Evolutionary conservation across 2,113 vertebrate species (phyloP).

Genomic region (Chionodraco myersi): DNA sequence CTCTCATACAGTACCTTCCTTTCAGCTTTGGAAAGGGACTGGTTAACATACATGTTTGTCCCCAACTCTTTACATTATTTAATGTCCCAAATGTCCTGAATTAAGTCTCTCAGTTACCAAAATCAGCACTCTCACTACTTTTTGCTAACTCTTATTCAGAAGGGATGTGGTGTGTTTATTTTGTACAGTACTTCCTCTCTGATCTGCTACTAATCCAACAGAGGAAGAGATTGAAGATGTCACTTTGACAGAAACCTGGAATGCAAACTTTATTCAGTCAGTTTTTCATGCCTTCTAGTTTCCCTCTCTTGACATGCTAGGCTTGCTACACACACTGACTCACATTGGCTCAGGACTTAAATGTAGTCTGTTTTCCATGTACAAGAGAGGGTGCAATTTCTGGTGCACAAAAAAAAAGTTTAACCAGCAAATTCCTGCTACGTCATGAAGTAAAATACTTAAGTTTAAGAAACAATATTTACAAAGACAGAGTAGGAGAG

Average conservation of each 20-base stretch:
- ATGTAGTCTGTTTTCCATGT: neutral
- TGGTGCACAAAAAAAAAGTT: neutral
- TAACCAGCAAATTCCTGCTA: neutral
- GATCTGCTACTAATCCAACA: constrained; percentile 28
- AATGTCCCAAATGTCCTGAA: neutral
- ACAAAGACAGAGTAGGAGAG: too few relatives aligned
- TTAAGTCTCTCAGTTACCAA: neutral
- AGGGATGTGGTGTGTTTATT: neutral
- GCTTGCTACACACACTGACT: neutral
- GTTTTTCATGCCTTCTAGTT: constrained; percentile 44
- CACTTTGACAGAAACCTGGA: constrained; percentile 41
- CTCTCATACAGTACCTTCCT: neutral
- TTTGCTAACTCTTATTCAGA: neutral
- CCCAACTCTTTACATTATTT: neutral
- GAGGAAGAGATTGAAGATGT: constrained; percentile 12
- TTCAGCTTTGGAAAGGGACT: neutral
- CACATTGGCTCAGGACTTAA: neutral
- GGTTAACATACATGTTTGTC: neutral
- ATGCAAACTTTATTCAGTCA: neutral
- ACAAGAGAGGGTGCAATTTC: constrained; percentile 2
- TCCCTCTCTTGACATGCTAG: constrained; percentile 11
- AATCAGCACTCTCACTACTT: neutral
- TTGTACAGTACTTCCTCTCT: too few relatives aligned
- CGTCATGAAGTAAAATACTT: too few relatives aligned
- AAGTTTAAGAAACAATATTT: too few relatives aligned